Evolutionary conservation across 2,888 invertebrate species (phyloP).

Genomic region (Sminthurides aquaticus): DNA sequence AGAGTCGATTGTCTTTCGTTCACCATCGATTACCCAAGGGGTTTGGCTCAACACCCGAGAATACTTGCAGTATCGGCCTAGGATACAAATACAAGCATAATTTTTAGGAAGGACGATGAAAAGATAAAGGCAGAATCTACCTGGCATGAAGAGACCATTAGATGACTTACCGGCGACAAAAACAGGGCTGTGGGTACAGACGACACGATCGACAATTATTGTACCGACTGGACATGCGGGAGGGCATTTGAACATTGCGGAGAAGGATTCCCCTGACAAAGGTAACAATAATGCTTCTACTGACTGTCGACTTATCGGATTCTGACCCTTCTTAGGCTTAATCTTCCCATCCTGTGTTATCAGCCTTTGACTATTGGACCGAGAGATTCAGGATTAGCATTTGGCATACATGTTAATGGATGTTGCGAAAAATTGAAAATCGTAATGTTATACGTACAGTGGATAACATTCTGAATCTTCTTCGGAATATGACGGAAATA

Average conservation of each 20-base stretch:
- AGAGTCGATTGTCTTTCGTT: slow-evolving; percentile 71
- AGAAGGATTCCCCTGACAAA: slow-evolving; percentile 22
- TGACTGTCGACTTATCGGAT: slow-evolving; percentile 15
- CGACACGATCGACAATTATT: slow-evolving; percentile 52
- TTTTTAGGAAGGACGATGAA: background rate
- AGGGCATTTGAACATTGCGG: slow-evolving; percentile 47
- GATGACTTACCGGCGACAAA: slow-evolving; percentile 56
- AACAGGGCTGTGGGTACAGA: slow-evolving; percentile 55
- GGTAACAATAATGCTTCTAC: slow-evolving; percentile 23
- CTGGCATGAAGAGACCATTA: background rate
- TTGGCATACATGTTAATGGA: too few species aligned
- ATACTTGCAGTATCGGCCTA: slow-evolving; percentile 73
- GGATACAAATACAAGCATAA: slow-evolving; percentile 15
- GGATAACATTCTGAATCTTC: slow-evolving; percentile 57
- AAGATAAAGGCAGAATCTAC: background rate
- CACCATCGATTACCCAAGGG: slow-evolving; percentile 82
- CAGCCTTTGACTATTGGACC: background rate
- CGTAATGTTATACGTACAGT: slow-evolving; percentile 47
- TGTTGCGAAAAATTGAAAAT: too few species aligned
- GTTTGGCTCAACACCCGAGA: slow-evolving; percentile 82
- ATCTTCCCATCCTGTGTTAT: slow-evolving; percentile 16
- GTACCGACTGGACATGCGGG: slow-evolving; percentile 50
- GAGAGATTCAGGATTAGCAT: too few species aligned
- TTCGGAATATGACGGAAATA: slow-evolving; percentile 53
- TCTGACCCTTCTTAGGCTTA: slow-evolving; percentile 8